Evolutionary conservation across 2,797 vertebrate genomes (phyloP), one percentile per base, ranked within the genome.

Genomic region (Zenarchopterus dispar): DNA sequence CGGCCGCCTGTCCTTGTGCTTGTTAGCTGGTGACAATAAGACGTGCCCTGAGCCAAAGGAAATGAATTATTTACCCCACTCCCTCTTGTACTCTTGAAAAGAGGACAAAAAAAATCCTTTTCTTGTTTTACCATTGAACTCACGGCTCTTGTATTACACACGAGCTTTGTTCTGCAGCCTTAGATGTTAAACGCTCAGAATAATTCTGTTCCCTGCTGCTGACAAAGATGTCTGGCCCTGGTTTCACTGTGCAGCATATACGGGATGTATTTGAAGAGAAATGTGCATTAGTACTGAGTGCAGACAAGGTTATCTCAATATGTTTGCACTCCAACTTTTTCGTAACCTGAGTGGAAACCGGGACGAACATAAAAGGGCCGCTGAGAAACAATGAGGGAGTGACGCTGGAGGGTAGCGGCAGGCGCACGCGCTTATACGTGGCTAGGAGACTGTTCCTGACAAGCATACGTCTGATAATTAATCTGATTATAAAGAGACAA

Each of bases 41-140:
- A 88, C 86, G 84, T 90, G 90, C 92, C 88, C 87, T 82, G 78
- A 91, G 90, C 91, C 82, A 91, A 82, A 88, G 89, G 86, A 92
- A 90, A 92, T 94, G 64, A 93, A 93, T 94, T 92, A 93, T 93
- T 94, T 92, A 93, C 81, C 84, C 88, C 1, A 55, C 74, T 89
- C 88, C 81, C 89, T 80, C 88, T 88, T 84, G 80, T 85, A 77
- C 77, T 87, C 82, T 84, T 87, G 67, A 84, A 88, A 80, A 73
- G 78, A 75, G 50, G 41, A 39, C 67, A 75, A 78, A 76, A 82
- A 79, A 87, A 80, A 72, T 46, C 71, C 65, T 78, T 78, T 86
- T 89, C 85, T 89, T 89, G 81, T 90, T 88, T 89, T 86, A 80
- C 84, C 83, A 85, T 82, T 90, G 82, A 89, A 91, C 86, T 83